Evolutionary conservation across 2,113 vertebrate species (phyloP).

Genomic region (Bambusicola thoracicus): DNA sequence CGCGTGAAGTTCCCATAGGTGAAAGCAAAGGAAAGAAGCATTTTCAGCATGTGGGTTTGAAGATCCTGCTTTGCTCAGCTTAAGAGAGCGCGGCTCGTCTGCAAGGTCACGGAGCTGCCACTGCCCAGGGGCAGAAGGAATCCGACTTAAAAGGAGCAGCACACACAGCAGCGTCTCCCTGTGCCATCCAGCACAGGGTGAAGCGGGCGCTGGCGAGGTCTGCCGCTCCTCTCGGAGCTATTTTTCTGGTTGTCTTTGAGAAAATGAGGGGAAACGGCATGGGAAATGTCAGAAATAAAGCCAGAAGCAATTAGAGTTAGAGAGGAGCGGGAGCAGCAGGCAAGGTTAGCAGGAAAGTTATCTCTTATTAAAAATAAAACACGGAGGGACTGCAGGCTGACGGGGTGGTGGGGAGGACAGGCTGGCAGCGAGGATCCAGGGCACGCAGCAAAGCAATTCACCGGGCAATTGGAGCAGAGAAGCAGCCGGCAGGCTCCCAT

Average conservation of each 20-base stretch:
- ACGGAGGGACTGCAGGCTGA: slow-evolving; percentile 6
- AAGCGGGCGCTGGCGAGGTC: not conserved
- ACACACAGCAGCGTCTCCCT: not conserved
- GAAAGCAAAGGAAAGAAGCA: accelerated
- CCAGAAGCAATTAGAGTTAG: slow-evolving; percentile 68
- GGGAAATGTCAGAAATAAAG: slow-evolving; percentile 74
- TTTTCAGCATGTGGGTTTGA: accelerated
- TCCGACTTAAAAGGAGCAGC: not conserved
- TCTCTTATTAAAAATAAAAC: slow-evolving; percentile 62
- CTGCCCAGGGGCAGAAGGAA: not conserved
- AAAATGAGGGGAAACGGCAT: slow-evolving; percentile 69
- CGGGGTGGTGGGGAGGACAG: slow-evolving; percentile 38
- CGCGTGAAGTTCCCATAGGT: accelerated
- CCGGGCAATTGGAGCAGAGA: not conserved
- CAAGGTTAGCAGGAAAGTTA: slow-evolving; percentile 63
- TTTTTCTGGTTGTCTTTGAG: slow-evolving; percentile 51
- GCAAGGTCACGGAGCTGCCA: not conserved
- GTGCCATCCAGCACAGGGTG: not conserved
- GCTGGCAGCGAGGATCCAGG: not conserved
- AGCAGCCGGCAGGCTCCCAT: slow-evolving; percentile 10
- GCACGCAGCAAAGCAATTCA: not conserved
- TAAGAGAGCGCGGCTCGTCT: not conserved
- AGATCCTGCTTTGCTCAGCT: not conserved
- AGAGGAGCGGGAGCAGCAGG: slow-evolving; percentile 45
- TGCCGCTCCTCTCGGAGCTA: slow-evolving; percentile 25